Percentiles rank a stretch among this genome's conserved stretches.
Conservation (phyloP, 1,140 invertebrate species). For the Drosophila pallidifrons region DNA sequence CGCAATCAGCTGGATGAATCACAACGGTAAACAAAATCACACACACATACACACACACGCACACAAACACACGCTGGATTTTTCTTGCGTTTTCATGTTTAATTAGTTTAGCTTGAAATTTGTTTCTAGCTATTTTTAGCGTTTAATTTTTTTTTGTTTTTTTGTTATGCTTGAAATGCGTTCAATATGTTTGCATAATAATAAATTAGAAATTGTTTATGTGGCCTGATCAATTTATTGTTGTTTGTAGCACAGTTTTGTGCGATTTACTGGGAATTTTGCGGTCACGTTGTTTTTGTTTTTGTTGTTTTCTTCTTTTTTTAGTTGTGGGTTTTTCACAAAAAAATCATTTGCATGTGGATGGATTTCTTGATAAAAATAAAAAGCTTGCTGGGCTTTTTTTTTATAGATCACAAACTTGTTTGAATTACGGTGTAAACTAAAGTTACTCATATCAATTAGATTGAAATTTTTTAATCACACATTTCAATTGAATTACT, state of each 20-base stretch:
- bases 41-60: conserved; percentile 23
- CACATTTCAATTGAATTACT: neutral
- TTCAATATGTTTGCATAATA: conserved; percentile 32
- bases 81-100: conserved; percentile 37
- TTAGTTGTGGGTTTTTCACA: conserved; percentile 37
- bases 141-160: conserved; percentile 49
- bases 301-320: conserved; percentile 7
- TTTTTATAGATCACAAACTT: conserved; percentile 6
- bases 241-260: conserved; percentile 72
- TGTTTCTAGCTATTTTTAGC: conserved; percentile 56
- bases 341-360: conserved; percentile 50
- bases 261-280: conserved; percentile 64
- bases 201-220: conserved; percentile 18
- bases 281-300: conserved; percentile 42
- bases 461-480: conserved; percentile 7
- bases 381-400: conserved; percentile 10
- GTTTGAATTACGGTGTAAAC: conserved; percentile 7
- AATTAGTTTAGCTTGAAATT: conserved; percentile 18
- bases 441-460: conserved; percentile 30
- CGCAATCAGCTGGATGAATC: conserved; percentile 76
- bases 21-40: conserved; percentile 64
- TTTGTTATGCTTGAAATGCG: conserved; percentile 26
- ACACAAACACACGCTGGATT: conserved; percentile 5
- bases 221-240: conserved; percentile 16
- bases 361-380: conserved; percentile 19